A percentile compares a stretch with the other conserved stretches of the same genome.
Evolutionary conservation across 2,797 vertebrate species (phyloP).

Genomic region (Rhyacichthys aspro): DNA sequence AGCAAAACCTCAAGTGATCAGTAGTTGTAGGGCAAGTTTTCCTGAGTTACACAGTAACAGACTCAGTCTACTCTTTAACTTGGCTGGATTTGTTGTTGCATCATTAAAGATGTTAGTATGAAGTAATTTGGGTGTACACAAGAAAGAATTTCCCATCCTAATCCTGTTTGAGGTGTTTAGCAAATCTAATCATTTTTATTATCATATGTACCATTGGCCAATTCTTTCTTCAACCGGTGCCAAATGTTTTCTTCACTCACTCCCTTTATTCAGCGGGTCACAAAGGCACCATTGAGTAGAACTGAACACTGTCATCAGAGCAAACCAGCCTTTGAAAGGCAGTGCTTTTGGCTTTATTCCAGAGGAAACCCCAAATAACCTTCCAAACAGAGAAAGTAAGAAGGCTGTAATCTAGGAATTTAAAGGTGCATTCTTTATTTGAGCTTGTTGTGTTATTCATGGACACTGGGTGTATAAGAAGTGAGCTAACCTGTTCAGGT

Average conservation of each 20-base stretch:
- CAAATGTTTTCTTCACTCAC: background rate
- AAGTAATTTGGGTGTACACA: no score
- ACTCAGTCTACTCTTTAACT: no score
- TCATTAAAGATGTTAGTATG: no score
- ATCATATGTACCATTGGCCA: background rate
- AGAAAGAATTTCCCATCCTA: no score
- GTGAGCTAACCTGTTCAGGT: no score
- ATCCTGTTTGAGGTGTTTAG: no score
- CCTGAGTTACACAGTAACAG: background rate
- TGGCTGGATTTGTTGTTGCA: no score
- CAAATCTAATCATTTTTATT: background rate
- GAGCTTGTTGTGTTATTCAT: background rate
- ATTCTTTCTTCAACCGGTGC: background rate
- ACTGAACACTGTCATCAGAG: conserved; percentile 32
- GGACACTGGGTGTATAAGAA: background rate
- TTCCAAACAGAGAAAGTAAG: background rate
- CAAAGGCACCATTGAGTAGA: conserved; percentile 52
- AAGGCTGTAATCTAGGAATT: background rate
- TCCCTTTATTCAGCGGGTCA: conserved; percentile 19
- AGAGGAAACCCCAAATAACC: conserved; percentile 21
- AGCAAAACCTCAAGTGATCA: background rate
- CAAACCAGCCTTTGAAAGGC: conserved; percentile 41
- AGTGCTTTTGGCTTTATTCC: conserved; percentile 47
- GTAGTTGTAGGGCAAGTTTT: background rate
- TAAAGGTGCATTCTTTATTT: background rate